Base-by-base conservation (phyloP, 2,888 invertebrate genomes). In the Metallyticus violacea region DNA sequence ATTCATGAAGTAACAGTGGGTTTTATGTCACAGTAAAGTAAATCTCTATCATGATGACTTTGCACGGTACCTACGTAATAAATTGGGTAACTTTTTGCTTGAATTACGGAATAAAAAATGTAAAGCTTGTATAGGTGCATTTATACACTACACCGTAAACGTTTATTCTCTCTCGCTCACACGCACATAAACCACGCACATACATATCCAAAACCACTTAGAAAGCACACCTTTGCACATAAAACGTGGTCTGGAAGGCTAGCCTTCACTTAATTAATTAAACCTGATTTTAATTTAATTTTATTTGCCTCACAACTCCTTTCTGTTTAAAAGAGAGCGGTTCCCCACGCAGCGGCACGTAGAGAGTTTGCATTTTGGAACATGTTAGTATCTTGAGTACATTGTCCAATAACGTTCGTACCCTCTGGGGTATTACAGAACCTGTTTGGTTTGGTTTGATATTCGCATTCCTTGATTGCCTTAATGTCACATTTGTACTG, bases 201-300 rank as follows among this genome's bases (percentile, higher is more conserved):
- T 30, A 30, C 40, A 62, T 22, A 15, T 4, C 40, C 40, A 9
- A 62, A 15, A 62, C 40, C 40, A 62, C 40, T 62, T 62, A 62
- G 40, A 62, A 62, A 62, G 22, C 40, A 62, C 40, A 22, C 40
- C 22, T 62, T 15, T 62, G 40, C 40, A 62, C 40, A 62, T 62
- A 80, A 81, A 85, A 62, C 40, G 40, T 22, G 40, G 40, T 62
- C 40, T 62, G 28, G 81, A n/a, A n/a, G n/a, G n/a, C n/a, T n/a
- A n/a, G 85, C 77, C 79, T 81, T 22, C 85, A 87, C 79, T 85
- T 87, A 85, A 87, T 87, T 87, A 85, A 85, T 87, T 85, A 87
- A 86, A 81, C 86, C 27, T 84, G 79, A 85, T 86, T 86, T 84
- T 76, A 87, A 81, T 87, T 85, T 80, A 87, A 87, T 87, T 85